Conservation (phyloP, 2,888 invertebrate species). For the Troides oblongomaculatus region DNA sequence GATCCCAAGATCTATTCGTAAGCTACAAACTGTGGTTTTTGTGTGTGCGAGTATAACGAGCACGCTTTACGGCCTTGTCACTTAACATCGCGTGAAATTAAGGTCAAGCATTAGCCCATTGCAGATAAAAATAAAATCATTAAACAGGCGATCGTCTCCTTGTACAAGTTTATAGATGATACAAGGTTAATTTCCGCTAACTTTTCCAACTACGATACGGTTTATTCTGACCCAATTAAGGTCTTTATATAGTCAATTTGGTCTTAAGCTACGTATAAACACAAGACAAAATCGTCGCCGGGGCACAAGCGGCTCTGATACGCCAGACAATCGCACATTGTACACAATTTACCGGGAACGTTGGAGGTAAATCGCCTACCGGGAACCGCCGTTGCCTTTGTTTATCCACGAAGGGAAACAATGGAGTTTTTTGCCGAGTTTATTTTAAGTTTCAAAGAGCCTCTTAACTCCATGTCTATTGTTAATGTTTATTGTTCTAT, state of each 20-base stretch:
- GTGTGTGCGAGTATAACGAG: too few relatives aligned
- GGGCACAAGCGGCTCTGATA: constrained; percentile 9
- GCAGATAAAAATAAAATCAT: too few relatives aligned
- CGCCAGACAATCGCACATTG: constrained; percentile 59
- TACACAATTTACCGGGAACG: constrained; percentile 55
- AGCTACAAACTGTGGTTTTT: too few relatives aligned
- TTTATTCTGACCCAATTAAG: too few relatives aligned
- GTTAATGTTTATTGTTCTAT: constrained; percentile 49
- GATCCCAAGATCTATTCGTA: too few relatives aligned
- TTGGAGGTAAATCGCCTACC: constrained; percentile 56
- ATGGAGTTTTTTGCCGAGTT: constrained; percentile 54
- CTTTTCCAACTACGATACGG: too few relatives aligned
- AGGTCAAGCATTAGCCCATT: too few relatives aligned
- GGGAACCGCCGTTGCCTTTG: constrained; percentile 58
- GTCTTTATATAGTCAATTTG: neutral
- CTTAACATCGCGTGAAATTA: too few relatives aligned
- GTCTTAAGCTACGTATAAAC: neutral
- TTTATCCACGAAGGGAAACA: constrained; percentile 61
- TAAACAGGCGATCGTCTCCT: too few relatives aligned
- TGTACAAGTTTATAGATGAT: too few relatives aligned
- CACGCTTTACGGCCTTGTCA: too few relatives aligned
- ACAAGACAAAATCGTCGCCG: neutral
- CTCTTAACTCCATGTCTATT: constrained; percentile 46
- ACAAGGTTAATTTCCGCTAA: too few relatives aligned
- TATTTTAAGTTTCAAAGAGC: constrained; percentile 48